Base-by-base conservation (phyloP, 1,140 invertebrate species). In the Drosophila kikkawai region DNA sequence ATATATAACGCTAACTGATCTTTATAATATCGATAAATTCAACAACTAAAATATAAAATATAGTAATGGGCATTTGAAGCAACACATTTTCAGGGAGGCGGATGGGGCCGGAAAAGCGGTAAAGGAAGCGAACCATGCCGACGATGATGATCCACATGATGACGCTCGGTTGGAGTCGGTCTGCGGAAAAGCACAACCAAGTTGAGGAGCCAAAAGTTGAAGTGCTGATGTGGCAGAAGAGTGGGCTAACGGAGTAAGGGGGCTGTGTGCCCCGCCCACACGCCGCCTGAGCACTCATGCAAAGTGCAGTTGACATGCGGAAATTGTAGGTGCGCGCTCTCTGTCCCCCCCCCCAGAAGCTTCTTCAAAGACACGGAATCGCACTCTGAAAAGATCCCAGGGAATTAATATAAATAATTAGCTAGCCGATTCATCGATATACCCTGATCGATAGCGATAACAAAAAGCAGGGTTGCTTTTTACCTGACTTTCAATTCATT, bases 271-370 rank as follows among this genome's bases (percentile, higher is more conserved):
- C 66, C 39, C 44, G 47, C 66, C 47, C 47, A 29, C n/a, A 22
- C 4, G 15, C 32, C 63, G n/a, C 66, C 47, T 66, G 34, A 78
- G 85, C 84, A 90, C 85, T 84, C 84, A 88, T 84, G 84, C 85
- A 84, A 84, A 88, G 85, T 84, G 84, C 85, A 90, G 85, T 88
- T 88, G 81, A 90, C 84, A 84, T 84, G 85, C 84, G 84, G 80
- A 88, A 88, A 88, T 88, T 90, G 84, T 90, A 81, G 84, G 78
- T 86, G 81, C 79, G 63, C 77, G 12, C 75, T 50, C n/a, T 53
- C 60, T 68, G 29, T 32, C 3, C 60, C 51, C 17, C 42, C 44
- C 45, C 3, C 41, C 8, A 26, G 45, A 4, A 36, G 44, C 29
- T 36, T n/a, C 51, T 19, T 42, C 63, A 45, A 77, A 56, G 76